Evolutionary conservation across 2,797 vertebrate genomes (phyloP).

Genomic region (Poeciliopsis infans): DNA sequence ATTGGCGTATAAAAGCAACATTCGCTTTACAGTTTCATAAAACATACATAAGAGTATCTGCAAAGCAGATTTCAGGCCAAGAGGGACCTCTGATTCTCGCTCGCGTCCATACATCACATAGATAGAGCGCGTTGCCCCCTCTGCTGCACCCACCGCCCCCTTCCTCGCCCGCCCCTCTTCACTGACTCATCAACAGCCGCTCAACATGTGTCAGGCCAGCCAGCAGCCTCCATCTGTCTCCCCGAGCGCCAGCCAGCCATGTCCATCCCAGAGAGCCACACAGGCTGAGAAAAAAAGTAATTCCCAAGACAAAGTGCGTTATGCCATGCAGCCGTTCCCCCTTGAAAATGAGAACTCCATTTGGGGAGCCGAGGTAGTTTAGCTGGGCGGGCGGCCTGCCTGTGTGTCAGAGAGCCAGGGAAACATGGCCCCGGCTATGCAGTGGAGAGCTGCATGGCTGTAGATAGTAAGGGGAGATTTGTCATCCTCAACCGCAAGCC

Average conservation of each 20-base stretch:
- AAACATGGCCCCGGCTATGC: constrained; percentile 54
- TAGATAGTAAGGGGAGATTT: constrained; percentile 66
- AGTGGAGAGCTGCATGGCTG: constrained; percentile 57
- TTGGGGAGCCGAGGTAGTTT: constrained; percentile 71
- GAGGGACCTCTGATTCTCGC: constrained; percentile 42
- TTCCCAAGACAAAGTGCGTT: constrained; percentile 81
- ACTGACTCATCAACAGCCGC: constrained; percentile 81
- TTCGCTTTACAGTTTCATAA: constrained; percentile 27
- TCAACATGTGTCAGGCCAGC: constrained; percentile 80
- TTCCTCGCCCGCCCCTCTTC: constrained; percentile 61
- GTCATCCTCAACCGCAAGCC: constrained; percentile 64
- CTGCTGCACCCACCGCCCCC: constrained; percentile 41
- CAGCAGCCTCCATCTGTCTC: constrained; percentile 80
- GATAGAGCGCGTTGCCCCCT: constrained; percentile 63
- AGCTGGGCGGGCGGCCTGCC: constrained; percentile 56
- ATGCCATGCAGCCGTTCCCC: constrained; percentile 73
- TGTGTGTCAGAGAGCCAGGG: constrained; percentile 62
- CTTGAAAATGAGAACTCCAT: constrained; percentile 81
- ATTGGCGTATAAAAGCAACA: constrained; percentile 8
- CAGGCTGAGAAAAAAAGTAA: constrained; percentile 74
- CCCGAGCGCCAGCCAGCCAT: constrained; percentile 75
- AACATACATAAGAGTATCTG: background rate
- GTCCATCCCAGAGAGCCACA: constrained; percentile 70
- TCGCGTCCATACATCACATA: constrained; percentile 75
- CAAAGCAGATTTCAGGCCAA: constrained; percentile 33